Base-by-base conservation (phyloP, 1,140 invertebrate genomes). In the Orius insidiosus region DNA sequence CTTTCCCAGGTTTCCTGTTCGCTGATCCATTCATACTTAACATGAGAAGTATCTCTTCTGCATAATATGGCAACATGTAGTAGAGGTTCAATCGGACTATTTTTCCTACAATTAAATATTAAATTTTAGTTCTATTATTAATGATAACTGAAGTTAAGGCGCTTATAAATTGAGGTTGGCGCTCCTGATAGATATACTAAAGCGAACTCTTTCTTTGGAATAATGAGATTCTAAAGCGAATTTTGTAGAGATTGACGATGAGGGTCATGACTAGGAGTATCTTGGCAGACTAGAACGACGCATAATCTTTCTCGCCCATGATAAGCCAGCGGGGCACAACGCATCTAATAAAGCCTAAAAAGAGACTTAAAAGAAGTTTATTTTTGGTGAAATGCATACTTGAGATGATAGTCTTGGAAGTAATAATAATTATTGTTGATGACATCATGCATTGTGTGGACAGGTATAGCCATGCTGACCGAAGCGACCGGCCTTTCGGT, bases 361-460 rank as follows among this genome's bases (percentile, higher is more conserved):
- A 59, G 15, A n/a, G 18, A 15, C 3, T 41, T 13, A 41, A 6
- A 16, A 19, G 35, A 15, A 52, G 37, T 52, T 24, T 24, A 24
- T 24, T 4, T 24, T 24, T 24, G n/a, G 11, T 18, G 68, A 44
- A 56, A 67, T 64, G n/a, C n/a, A n/a, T 53, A 83, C 84, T 69
- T 95, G 90, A 19, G 88, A 94, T 1, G 89, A 93, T 0, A 97
- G 65, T 47, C 92, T 63, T 1, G 93, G 92, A 38, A 96, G 64
- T 6, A 80, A 63, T 85, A 90, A 62, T 88, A 84, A 66, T 96
- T 93, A 34, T 76, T 75, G 15, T 82, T 75, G 39, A 96, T 80
- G 30, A 95, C 73, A 62, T 94, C 84, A 50, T 82, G 79, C 62
- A 96, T 72, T 0, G 85, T 87, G 46, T 81, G 74, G 18, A 77